phyloP scores from a whole-genome alignment of 2,888 invertebrate genomes.

The Helobdella robusta region DNA sequence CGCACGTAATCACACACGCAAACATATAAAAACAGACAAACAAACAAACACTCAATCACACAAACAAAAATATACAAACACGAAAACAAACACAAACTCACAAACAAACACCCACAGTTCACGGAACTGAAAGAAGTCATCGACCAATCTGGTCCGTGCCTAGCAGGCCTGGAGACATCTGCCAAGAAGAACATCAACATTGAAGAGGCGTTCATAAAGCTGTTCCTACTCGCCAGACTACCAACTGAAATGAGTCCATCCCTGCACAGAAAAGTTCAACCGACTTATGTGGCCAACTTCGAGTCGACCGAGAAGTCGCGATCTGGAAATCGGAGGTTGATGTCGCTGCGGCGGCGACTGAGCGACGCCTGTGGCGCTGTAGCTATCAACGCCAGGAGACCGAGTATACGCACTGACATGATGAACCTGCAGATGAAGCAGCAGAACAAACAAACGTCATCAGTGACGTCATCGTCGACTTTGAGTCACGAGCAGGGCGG shows the following conservation, averaged over 20 bases:
- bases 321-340: slow-evolving; percentile 36
- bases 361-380: slow-evolving; percentile 79
- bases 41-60: too few relatives aligned
- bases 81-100: background rate
- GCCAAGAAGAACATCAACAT: slow-evolving; percentile 71
- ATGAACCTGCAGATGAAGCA: slow-evolving; percentile 67
- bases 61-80: too few relatives aligned
- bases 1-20: too few relatives aligned
- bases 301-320: slow-evolving; percentile 45
- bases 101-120: slow-evolving; percentile 4
- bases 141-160: background rate
- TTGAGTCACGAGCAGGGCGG: too few relatives aligned
- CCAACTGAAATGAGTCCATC: slow-evolving; percentile 76
- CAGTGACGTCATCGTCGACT: too few relatives aligned
- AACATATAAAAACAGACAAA: too few relatives aligned
- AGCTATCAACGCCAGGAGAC: slow-evolving; percentile 74
- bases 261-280: slow-evolving; percentile 69
- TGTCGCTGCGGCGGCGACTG: slow-evolving; percentile 71
- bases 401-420: slow-evolving; percentile 76
- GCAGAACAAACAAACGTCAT: slow-evolving; percentile 4
- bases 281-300: slow-evolving; percentile 35
- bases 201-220: slow-evolving; percentile 72
- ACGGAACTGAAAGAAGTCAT: slow-evolving; percentile 11
- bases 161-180: slow-evolving; percentile 27
- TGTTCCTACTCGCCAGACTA: slow-evolving; percentile 71